Evolutionary conservation across 1,140 invertebrate species (phyloP).

Genomic region (Papilio dardanus): DNA sequence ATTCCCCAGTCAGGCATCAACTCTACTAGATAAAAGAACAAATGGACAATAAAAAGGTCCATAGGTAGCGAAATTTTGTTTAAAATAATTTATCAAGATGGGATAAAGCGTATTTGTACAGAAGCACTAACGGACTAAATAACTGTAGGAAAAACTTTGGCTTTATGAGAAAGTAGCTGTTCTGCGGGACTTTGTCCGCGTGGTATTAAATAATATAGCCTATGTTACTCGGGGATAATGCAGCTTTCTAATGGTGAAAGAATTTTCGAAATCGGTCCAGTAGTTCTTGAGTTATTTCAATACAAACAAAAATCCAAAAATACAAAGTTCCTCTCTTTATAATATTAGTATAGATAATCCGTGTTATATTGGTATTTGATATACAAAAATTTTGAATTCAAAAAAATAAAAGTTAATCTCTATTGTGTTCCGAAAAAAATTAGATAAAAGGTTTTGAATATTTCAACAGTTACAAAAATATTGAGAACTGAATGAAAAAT

Average conservation of each 20-base stretch:
- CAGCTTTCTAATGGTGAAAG: too few species aligned
- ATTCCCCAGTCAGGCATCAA: neutral
- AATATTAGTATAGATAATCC: too few species aligned
- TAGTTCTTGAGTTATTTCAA: too few species aligned
- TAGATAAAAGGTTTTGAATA: neutral
- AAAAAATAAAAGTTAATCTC: neutral
- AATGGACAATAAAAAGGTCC: neutral
- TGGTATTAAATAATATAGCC: too few species aligned
- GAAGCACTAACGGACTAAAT: too few species aligned
- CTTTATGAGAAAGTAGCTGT: neutral
- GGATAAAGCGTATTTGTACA: too few species aligned
- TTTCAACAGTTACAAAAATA: conserved; percentile 8
- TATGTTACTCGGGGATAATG: too few species aligned
- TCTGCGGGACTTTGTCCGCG: neutral
- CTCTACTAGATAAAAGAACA: neutral
- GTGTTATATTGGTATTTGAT: neutral
- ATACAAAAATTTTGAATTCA: neutral
- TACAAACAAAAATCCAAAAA: too few species aligned
- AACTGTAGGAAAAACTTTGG: too few species aligned
- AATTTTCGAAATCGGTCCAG: too few species aligned
- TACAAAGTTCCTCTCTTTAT: too few species aligned
- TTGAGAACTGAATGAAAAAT: conserved; percentile 24
- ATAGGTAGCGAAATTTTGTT: neutral
- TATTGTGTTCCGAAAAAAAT: neutral
- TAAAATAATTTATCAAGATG: neutral